Percentiles rank a stretch among this genome's conserved stretches.
These are phyloP conservation scores for Odontophorus gujanensis DNA, from an alignment of 2,113 vertebrate genomes.

Conservation along the genomic window DNA sequence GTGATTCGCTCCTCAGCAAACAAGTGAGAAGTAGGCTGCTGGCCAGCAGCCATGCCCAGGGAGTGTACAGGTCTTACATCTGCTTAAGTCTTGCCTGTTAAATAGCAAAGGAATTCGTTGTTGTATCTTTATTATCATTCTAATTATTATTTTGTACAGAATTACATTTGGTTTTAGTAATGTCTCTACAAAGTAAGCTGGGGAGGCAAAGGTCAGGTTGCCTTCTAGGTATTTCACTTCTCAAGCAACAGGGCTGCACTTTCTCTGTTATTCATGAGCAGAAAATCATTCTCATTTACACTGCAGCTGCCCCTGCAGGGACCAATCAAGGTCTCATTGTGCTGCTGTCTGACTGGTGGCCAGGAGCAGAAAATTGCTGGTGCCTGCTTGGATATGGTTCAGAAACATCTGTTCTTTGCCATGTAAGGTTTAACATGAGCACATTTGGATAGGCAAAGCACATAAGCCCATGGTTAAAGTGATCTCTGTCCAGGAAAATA, in stretches of 20 bases:
- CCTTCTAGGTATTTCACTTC: slow-evolving; percentile 4
- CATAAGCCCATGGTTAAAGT: background rate
- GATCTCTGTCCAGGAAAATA: background rate
- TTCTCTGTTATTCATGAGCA: slow-evolving; percentile 28
- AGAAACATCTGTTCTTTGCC: slow-evolving; percentile 41
- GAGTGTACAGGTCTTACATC: background rate
- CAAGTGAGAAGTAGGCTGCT: slow-evolving; percentile 31
- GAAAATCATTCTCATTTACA: slow-evolving; percentile 25
- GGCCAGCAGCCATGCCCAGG: slow-evolving; percentile 22
- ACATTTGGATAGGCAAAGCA: slow-evolving; percentile 32
- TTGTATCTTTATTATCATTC: background rate
- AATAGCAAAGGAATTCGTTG: background rate
- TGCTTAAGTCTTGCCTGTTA: background rate
- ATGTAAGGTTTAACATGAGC: slow-evolving; percentile 51
- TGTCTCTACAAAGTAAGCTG: background rate
- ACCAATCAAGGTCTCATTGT: slow-evolving; percentile 46
- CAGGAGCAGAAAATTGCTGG: background rate
- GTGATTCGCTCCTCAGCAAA: slow-evolving; percentile 49
- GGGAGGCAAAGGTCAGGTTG: background rate
- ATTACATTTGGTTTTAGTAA: background rate
- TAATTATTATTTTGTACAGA: background rate
- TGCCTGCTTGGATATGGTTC: slow-evolving; percentile 45
- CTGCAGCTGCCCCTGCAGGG: background rate
- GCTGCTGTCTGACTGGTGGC: slow-evolving; percentile 16
- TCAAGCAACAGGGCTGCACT: background rate